Evolutionary conservation across 2,797 vertebrate species (phyloP).

Genomic region (Acridotheres tristis): DNA sequence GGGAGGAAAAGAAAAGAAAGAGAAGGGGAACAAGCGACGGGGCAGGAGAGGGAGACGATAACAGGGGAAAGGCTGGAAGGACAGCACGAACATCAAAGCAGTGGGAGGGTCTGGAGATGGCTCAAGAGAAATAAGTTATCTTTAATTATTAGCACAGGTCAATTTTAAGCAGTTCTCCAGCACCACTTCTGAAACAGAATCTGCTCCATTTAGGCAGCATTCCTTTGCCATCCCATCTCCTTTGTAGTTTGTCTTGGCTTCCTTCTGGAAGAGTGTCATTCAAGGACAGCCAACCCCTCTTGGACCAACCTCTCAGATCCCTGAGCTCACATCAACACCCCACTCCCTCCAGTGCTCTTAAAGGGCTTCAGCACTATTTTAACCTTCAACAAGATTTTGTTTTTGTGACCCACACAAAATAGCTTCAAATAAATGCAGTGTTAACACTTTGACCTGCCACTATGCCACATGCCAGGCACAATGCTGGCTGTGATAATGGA

Average conservation of each 20-base stretch:
- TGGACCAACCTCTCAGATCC: not conserved
- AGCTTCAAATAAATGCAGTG: not conserved
- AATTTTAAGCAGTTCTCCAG: not conserved
- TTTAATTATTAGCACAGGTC: conserved; percentile 45
- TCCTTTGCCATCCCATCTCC: not conserved
- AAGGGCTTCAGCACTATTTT: not conserved
- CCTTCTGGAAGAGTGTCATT: accelerated
- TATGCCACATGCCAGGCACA: not conserved
- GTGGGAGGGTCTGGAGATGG: not conserved
- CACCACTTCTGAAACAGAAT: not conserved
- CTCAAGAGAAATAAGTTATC: conserved; percentile 18
- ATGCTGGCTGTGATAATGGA: accelerated
- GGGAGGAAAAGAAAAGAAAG: not conserved
- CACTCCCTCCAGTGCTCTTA: not conserved
- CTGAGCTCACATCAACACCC: not conserved
- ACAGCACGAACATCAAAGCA: not conserved
- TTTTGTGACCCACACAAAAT: not conserved
- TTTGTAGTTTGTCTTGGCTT: not conserved
- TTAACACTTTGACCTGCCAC: not conserved
- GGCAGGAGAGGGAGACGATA: not conserved
- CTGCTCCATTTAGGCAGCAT: not conserved
- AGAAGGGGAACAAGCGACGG: not conserved
- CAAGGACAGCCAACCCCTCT: not conserved
- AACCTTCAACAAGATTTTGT: not conserved
- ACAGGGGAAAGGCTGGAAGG: not conserved